Evolutionary conservation across 2,797 vertebrate species (phyloP).

Genomic region (Phylloscopus collybita): DNA sequence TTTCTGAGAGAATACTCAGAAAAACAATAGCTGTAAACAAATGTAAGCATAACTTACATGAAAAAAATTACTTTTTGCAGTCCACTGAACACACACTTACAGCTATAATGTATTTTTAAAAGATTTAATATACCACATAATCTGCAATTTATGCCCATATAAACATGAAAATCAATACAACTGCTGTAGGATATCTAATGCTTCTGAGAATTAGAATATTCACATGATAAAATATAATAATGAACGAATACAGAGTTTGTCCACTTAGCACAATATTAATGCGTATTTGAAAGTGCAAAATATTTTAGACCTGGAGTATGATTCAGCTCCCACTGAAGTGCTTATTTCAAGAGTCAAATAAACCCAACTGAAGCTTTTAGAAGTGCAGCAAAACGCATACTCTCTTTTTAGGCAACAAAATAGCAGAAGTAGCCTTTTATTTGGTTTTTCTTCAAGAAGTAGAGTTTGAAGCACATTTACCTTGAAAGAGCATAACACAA

Average conservation of each 20-base stretch:
- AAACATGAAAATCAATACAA: neutral
- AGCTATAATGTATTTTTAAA: neutral
- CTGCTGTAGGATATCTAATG: neutral
- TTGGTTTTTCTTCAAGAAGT: neutral
- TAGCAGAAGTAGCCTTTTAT: neutral
- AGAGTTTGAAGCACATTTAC: neutral
- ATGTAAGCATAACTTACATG: neutral
- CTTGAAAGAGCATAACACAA: constrained; percentile 3
- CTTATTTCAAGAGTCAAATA: neutral
- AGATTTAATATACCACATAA: neutral
- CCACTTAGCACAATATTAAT: neutral
- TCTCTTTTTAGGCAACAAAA: neutral
- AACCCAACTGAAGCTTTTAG: neutral
- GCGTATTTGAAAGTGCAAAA: neutral
- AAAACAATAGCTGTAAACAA: constrained; percentile 27
- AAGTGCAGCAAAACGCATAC: neutral
- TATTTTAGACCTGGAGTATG: neutral
- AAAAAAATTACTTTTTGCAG: neutral
- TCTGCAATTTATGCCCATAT: neutral
- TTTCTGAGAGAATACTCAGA: neutral
- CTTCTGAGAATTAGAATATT: constrained; percentile 8
- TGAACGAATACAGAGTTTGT: neutral
- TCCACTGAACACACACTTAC: neutral
- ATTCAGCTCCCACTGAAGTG: neutral
- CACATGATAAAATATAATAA: neutral